phyloP scores from a whole-genome alignment of 2,797 vertebrate species.

The Pempheris klunzingeri region DNA sequence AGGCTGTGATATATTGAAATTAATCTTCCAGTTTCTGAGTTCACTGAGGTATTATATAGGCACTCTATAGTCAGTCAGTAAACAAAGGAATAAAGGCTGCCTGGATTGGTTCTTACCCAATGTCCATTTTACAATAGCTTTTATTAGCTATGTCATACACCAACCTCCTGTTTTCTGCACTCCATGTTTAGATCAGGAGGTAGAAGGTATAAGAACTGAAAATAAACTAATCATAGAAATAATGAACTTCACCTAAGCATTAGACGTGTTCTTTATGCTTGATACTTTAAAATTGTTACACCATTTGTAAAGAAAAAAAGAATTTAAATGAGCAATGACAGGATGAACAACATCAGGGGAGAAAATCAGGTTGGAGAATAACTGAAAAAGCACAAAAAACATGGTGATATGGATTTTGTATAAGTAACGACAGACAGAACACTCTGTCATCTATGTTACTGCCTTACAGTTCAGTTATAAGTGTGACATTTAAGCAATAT shows the following conservation, averaged over 20 bases:
- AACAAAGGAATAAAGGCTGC: constrained; percentile 53
- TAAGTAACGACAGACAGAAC: constrained; percentile 5
- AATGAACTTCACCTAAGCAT: not conserved
- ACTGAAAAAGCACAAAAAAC: not conserved
- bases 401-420: constrained; percentile 12
- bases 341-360: not conserved
- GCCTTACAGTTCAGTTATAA: constrained; percentile 13
- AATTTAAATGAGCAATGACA: not conserved
- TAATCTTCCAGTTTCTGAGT: constrained; percentile 55
- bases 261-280: not conserved
- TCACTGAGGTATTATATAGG: constrained; percentile 53
- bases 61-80: constrained; percentile 31
- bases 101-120: constrained; percentile 40
- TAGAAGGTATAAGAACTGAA: constrained; percentile 5
- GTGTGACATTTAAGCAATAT: constrained; percentile 24
- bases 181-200: not conserved
- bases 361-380: not conserved
- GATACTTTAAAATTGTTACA: no score
- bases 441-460: not conserved
- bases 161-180: constrained; percentile 17
- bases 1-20: constrained; percentile 57
- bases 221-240: constrained; percentile 20
- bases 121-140: constrained; percentile 48
- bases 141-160: constrained; percentile 34
- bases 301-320: no score